These are phyloP conservation scores for Lipotes vexillifer DNA, from an alignment of 2,113 vertebrate genomes.

Conservation along the genomic window DNA sequence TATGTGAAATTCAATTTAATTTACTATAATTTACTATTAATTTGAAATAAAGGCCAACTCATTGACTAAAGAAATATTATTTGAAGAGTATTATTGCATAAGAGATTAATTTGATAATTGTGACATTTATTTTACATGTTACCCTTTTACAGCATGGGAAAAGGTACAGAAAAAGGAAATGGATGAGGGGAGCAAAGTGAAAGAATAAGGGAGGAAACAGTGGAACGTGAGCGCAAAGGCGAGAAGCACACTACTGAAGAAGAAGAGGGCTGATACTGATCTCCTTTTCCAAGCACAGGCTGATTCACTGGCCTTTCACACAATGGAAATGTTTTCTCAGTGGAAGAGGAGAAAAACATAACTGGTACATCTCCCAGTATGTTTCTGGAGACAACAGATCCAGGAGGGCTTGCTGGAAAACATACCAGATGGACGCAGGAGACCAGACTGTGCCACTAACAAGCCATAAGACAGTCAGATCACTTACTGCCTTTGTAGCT, in stretches of 20 bases:
- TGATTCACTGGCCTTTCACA: background rate
- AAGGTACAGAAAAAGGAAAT: background rate
- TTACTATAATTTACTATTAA: slow-evolving; percentile 9
- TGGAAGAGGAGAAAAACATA: background rate
- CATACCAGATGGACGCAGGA: background rate
- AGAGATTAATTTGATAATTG: slow-evolving; percentile 13
- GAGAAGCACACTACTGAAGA: background rate
- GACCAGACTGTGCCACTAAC: background rate
- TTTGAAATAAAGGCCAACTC: slow-evolving; percentile 16
- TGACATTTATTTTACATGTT: background rate
- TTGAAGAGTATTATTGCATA: background rate
- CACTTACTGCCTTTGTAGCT: background rate
- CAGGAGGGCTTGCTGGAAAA: background rate
- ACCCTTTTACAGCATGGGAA: background rate
- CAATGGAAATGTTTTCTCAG: background rate
- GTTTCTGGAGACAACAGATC: background rate
- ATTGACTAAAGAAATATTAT: background rate
- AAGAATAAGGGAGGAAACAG: background rate
- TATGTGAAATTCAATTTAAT: slow-evolving; percentile 8
- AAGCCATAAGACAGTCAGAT: background rate
- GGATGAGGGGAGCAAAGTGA: background rate
- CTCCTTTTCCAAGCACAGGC: background rate
- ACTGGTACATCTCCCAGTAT: background rate
- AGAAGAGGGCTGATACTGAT: background rate
- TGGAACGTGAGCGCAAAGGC: background rate